phyloP scores from a whole-genome alignment of 1,140 invertebrate genomes.

The Ceratoteleas bidentatus region DNA sequence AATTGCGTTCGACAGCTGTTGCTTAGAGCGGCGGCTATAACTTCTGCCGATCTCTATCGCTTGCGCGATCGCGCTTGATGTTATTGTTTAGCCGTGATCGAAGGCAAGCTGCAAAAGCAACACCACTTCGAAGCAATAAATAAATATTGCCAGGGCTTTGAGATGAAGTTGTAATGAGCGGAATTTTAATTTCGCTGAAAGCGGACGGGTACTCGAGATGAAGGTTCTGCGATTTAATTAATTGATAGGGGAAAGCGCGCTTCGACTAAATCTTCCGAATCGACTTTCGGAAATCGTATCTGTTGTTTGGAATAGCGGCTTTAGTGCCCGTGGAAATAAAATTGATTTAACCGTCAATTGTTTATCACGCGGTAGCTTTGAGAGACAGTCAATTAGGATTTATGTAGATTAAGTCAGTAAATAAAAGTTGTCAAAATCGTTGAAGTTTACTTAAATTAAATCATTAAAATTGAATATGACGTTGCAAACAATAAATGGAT shows the following conservation, averaged over 20 bases:
- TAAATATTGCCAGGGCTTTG: conserved; percentile 22
- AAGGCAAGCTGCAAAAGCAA: neutral
- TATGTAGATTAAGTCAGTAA: too few species aligned
- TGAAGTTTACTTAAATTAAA: too few species aligned
- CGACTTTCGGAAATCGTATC: too few species aligned
- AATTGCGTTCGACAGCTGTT: conserved; percentile 43
- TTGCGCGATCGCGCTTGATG: conserved; percentile 35
- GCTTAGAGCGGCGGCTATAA: conserved; percentile 36
- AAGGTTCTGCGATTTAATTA: conserved; percentile 1
- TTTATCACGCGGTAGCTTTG: too few species aligned
- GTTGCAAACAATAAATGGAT: too few species aligned
- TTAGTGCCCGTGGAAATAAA: too few species aligned
- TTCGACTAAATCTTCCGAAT: conserved; percentile 1
- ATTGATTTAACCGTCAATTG: too few species aligned
- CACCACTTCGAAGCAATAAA: conserved; percentile 12
- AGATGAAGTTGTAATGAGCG: conserved; percentile 26
- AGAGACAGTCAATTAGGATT: too few species aligned
- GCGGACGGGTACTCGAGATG: neutral
- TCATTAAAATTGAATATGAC: too few species aligned
- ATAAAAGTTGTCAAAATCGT: too few species aligned
- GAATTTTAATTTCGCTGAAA: conserved; percentile 30
- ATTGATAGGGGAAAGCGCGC: neutral
- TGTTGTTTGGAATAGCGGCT: too few species aligned
- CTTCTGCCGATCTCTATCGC: conserved; percentile 28
- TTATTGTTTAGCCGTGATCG: conserved; percentile 28